Evolutionary conservation across 2,797 vertebrate species (phyloP), one percentile per base, ranked within the genome.

Genomic region (Pterois miles): DNA sequence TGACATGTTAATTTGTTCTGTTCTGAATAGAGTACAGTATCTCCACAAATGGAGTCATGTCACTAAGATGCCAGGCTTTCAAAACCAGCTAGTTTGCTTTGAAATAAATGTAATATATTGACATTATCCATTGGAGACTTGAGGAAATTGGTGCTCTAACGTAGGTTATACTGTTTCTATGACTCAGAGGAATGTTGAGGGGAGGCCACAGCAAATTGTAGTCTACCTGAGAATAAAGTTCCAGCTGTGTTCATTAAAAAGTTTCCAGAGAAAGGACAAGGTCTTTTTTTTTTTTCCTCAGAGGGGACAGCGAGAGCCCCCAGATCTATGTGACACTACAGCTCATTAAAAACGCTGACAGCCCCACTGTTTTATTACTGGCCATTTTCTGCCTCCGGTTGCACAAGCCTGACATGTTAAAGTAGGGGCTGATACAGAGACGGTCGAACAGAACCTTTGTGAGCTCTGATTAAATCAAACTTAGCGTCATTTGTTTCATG

Each of bases 231-330:
- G 74, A 83, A 80, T 80, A 80, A 78, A 89, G 84, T 91, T 87
- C 14, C 57, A 31, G 36, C 73, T 81, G 79, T 88, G 84, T 91
- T 93, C 92, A 93, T 94, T 94, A 92, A 93, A 94, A 93, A 88
- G 91, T 93, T 91, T 92, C 78, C 48, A 9, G 57, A 69, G 36
- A 87, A 91, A 82, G 78, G 81, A 90, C 88, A 83, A 80, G 70
- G 71, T 74, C 40, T 74, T 76, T 79, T 59, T 71, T 81, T 57
- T 76, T 79, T 59, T 71, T 81, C 53, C 65, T 85, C 60, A 57
- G 29, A 72, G 80, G 82, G 65, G 74, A 85, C 80, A 65, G 71
- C 20, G 4, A 50, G 23, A 71, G 66, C 60, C 85, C 73, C 84
- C 70, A 78, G 84, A 86, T 83, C 83, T 73, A 57, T 69, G 82